Conservation (phyloP, 2,113 vertebrate genomes). For the Prionailurus viverrinus region DNA sequence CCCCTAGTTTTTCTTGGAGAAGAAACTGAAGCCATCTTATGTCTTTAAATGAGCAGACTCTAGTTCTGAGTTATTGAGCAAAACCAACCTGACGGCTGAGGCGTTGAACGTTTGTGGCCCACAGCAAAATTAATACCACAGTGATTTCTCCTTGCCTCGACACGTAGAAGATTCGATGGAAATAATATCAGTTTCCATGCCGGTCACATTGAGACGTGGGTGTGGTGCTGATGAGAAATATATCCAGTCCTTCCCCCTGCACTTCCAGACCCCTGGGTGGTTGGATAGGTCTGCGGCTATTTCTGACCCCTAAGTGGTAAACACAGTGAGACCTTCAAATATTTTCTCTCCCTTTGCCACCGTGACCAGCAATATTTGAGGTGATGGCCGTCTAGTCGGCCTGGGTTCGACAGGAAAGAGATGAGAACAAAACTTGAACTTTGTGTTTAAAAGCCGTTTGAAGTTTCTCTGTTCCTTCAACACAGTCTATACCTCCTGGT, state of each 20-base stretch:
- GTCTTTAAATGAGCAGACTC: not conserved
- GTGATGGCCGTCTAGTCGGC: not conserved
- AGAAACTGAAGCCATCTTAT: not conserved
- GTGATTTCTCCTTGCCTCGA: not conserved
- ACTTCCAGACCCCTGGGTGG: not conserved
- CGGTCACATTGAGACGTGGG: not conserved
- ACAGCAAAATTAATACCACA: not conserved
- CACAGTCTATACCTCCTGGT: not conserved
- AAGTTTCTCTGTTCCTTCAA: not conserved
- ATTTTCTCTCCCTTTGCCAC: not conserved
- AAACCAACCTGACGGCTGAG: not conserved
- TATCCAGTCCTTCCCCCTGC: not conserved
- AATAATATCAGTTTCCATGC: not conserved
- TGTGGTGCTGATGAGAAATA: not conserved
- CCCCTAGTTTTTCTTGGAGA: not conserved
- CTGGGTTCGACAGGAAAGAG: not conserved
- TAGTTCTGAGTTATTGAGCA: not conserved
- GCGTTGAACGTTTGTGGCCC: not conserved
- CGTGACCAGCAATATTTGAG: not conserved
- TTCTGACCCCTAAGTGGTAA: not conserved
- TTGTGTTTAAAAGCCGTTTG: not conserved
- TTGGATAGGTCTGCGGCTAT: not conserved
- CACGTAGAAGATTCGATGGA: not conserved
- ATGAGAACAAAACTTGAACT: not conserved
- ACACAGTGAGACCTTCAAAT: not conserved